Conservation (phyloP, 2,113 vertebrate genomes). For the Vanacampus margaritifer region DNA sequence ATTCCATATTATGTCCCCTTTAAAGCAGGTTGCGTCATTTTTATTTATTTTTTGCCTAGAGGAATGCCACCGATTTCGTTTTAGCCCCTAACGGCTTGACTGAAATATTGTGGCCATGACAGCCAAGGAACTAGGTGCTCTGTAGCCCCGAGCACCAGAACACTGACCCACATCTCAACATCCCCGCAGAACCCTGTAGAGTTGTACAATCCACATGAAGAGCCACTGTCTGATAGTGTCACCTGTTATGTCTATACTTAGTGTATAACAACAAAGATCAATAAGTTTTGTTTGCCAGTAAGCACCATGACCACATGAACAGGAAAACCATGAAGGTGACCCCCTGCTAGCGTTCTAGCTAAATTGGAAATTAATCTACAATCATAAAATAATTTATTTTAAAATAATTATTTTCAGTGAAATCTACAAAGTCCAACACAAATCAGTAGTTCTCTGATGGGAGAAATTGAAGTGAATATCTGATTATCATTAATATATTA, state of each 20-base stretch:
- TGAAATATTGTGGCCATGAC: constrained; percentile 27
- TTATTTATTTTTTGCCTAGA: neutral
- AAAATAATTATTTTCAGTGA: neutral
- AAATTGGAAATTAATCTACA: neutral
- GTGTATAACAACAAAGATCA: neutral
- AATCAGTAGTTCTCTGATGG: too few relatives aligned
- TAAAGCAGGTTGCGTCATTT: neutral
- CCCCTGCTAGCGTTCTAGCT: neutral
- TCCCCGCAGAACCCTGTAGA: constrained; percentile 39
- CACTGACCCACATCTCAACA: constrained; percentile 63
- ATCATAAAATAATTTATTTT: neutral
- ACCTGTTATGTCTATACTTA: neutral
- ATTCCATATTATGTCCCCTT: neutral
- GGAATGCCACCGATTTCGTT: constrained; percentile 15
- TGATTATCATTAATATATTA: too few relatives aligned
- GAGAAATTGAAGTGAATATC: too few relatives aligned
- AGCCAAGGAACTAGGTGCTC: constrained; percentile 60
- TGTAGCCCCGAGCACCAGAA: constrained; percentile 62
- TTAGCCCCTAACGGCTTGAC: constrained; percentile 10
- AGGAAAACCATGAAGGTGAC: neutral
- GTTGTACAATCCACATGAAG: constrained; percentile 24
- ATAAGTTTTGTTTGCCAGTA: neutral
- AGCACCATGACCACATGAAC: neutral
- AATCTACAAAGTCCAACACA: neutral
- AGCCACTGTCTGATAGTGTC: constrained; percentile 6